Evolutionary conservation across 2,797 vertebrate species (phyloP), one percentile per base, ranked within the genome.

Genomic region (Sebastes alutus): DNA sequence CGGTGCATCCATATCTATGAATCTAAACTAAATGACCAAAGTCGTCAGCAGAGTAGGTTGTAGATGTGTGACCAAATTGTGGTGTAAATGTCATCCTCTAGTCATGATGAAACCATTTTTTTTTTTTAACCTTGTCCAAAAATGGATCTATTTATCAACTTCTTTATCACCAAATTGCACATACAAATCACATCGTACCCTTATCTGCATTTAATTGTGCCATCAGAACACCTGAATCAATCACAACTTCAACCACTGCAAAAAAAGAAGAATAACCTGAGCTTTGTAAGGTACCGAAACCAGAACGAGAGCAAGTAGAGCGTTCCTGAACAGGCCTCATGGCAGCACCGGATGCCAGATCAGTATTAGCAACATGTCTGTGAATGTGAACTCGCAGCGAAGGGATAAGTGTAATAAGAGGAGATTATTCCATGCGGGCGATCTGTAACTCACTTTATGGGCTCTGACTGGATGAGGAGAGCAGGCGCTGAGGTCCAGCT

Each of bases 391-490:
- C 89, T 85, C 77, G 25, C 72, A 80, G 63, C 46, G 29, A 90
- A 81, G 74, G 84, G 83, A 89, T 87, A 91, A 86, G 84, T 87
- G 88, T 91, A 95, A 93, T 89, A 90, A 91, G 86, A 90, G 76
- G 78, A 89, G 90, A 92, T 93, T 92, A 95, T 87, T 92, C 92
- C 84, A 85, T 84, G 84, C 49, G 71, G 92, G 82, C 74, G 60
- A 83, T 77, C 87, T 80, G 80, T 83, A 90, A 92, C 93, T 92
- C 81, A 86, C 87, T 93, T 94, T 92, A 91, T 87, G 77, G 83
- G 87, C 84, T 89, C 66, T 84, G 85, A 82, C 84, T 90, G 85
- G 83, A 92, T 88, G 88, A 92, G 86, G 84, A 72, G 85, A 89
- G 72, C 90, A 88, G 89, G 84, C 89, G 29, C 82, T 49, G 83